Conservation (phyloP, 2,888 invertebrate species). For the Anorthoa munda region DNA sequence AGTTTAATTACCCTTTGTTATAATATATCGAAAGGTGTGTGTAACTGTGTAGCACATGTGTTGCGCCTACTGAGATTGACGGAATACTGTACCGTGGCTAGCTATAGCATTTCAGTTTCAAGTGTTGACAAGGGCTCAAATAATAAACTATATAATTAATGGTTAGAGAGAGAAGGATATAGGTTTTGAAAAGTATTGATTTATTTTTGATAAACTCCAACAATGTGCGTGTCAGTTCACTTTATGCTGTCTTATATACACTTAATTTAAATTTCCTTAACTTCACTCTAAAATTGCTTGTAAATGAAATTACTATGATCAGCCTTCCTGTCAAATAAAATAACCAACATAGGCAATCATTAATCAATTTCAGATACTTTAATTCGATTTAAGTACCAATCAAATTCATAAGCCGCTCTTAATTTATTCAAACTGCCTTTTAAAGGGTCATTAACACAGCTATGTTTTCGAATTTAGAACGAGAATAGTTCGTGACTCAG, state of each 20-base stretch:
- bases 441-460: conserved; percentile 40
- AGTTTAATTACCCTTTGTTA: too few species aligned
- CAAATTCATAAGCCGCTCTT: conserved; percentile 26
- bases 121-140: too few species aligned
- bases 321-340: conserved; percentile 4
- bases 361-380: conserved; percentile 17
- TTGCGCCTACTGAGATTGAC: too few species aligned
- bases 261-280: background rate
- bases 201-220: too few species aligned
- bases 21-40: too few species aligned
- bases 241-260: background rate
- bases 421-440: conserved; percentile 51
- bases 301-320: background rate
- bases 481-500: conserved; percentile 42
- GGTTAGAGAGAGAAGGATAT: too few species aligned
- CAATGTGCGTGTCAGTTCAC: background rate
- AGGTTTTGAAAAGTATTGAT: too few species aligned
- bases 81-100: too few species aligned
- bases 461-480: conserved; percentile 47
- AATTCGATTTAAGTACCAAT: conserved; percentile 34
- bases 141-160: too few species aligned
- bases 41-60: too few species aligned
- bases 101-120: too few species aligned
- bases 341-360: background rate
- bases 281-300: background rate